A percentile compares a stretch with the other conserved stretches of the same genome.
phyloP scores from a whole-genome alignment of 2,113 vertebrate species.

The Catharus bicknelli region DNA sequence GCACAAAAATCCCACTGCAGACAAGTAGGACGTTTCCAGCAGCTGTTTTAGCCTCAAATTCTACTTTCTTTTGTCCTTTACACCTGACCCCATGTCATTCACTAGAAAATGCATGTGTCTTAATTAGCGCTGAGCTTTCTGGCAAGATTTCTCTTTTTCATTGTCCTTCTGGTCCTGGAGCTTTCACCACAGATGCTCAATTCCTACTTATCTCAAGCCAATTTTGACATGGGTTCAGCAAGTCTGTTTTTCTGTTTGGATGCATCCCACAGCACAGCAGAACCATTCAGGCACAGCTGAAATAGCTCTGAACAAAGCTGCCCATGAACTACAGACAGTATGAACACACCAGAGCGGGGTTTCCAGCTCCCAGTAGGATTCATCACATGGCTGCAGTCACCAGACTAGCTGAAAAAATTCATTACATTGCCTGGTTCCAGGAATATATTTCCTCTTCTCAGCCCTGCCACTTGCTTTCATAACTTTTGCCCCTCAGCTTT shows the following conservation, averaged over 20 bases:
- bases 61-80: not conserved
- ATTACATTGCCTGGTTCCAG: rapidly evolving
- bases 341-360: rapidly evolving
- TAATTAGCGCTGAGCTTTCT: constrained; percentile 14
- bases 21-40: not conserved
- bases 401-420: not conserved
- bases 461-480: not conserved
- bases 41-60: not conserved
- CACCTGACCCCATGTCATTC: not conserved
- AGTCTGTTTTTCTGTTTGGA: not conserved
- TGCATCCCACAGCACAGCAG: not conserved
- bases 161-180: not conserved
- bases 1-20: not conserved
- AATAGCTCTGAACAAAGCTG: not conserved
- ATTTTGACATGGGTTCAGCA: not conserved
- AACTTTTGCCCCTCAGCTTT: not conserved
- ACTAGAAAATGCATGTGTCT: not conserved
- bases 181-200: not conserved
- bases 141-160: not conserved
- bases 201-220: not conserved
- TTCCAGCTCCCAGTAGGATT: not conserved
- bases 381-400: not conserved
- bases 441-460: not conserved
- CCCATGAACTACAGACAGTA: not conserved
- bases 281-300: not conserved